Evolutionary conservation across 1,140 invertebrate genomes (phyloP), one percentile per base, ranked within the genome.

Genomic region (Cotesia glomerata): DNA sequence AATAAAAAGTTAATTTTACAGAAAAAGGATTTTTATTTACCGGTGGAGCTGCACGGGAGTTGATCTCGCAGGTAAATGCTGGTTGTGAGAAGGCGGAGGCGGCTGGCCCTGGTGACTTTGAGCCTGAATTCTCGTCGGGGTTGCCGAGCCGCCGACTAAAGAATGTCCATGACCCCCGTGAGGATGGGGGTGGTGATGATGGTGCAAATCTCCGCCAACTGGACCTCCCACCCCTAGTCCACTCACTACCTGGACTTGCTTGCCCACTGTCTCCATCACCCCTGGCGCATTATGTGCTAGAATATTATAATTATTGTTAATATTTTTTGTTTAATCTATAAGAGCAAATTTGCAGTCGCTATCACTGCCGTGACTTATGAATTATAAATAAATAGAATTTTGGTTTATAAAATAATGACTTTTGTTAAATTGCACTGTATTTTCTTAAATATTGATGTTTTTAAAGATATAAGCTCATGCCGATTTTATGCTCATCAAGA

Each of bases 231-330:
- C 84, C 78, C 83, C 84, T 78, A 85, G 79, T 82, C 83, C 85
- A 80, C 83, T 84, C 80, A 86, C 85, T 77, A 86, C 84, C 78
- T 85, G 85, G 84, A 85, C 84, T 84, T 83, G 82, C 78, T 86
- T 85, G 80, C 85, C 82, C 82, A 85, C 85, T 81, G 84, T 85
- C 84, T 86, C 85, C 84, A 85, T 86, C 81, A 84, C 84, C 82
- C 80, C 79, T 85, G 82, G 81, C 81, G 80, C 84, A 86, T 86
- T 84, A 83, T 86, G 82, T 79, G 81, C 85, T 86, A 82, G 65
- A 85, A 85, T 74, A 81, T 69, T 56, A 11, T 13, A 66, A 13
- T 8, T 65, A 51, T 13, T 18, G 36, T 35, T 16, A 14, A 34
- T 61, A 32, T 59, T 66, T 67, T 49, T 9, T 61, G 52, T 26